phyloP scores from a whole-genome alignment of 2,888 invertebrate species.

The Lithodes maja region DNA sequence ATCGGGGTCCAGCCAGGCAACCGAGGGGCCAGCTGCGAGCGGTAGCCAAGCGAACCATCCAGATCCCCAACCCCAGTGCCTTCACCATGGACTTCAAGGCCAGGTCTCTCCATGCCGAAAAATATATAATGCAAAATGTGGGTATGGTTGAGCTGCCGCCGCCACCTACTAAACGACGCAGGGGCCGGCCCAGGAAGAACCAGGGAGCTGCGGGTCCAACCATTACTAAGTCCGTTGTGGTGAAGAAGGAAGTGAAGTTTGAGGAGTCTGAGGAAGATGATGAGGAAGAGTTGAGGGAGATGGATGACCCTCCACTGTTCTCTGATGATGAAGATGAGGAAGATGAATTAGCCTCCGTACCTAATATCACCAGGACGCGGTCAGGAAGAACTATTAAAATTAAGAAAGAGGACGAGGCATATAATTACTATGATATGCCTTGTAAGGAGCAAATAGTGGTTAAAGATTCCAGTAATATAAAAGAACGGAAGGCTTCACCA shows the following conservation, averaged over 20 bases:
- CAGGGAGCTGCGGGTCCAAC: background rate
- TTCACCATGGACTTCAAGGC: slow-evolving; percentile 41
- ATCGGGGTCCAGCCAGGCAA: background rate
- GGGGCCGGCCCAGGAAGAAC: slow-evolving; percentile 46
- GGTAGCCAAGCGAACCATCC: slow-evolving; percentile 41
- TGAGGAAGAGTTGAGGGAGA: slow-evolving; percentile 25
- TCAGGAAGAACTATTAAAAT: slow-evolving; percentile 52
- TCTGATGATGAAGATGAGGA: slow-evolving; percentile 49
- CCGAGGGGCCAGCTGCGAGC: slow-evolving; percentile 39
- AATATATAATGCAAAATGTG: slow-evolving; percentile 57
- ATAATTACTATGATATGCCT: slow-evolving; percentile 49
- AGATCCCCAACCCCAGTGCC: slow-evolving; percentile 45
- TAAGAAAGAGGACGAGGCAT: slow-evolving; percentile 46
- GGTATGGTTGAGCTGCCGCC: background rate
- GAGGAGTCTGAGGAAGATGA: background rate
- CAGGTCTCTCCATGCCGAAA: slow-evolving; percentile 24
- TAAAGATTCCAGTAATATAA: slow-evolving; percentile 9
- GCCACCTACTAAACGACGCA: slow-evolving; percentile 30
- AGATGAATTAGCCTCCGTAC: slow-evolving; percentile 33
- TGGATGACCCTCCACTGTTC: slow-evolving; percentile 45
- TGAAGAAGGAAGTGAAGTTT: background rate
- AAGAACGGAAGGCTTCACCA: background rate
- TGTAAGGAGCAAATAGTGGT: slow-evolving; percentile 25
- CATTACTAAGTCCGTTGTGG: background rate
- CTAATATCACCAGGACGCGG: slow-evolving; percentile 42